phyloP scores from a whole-genome alignment of 2,113 vertebrate genomes.

The Proteles cristata region DNA sequence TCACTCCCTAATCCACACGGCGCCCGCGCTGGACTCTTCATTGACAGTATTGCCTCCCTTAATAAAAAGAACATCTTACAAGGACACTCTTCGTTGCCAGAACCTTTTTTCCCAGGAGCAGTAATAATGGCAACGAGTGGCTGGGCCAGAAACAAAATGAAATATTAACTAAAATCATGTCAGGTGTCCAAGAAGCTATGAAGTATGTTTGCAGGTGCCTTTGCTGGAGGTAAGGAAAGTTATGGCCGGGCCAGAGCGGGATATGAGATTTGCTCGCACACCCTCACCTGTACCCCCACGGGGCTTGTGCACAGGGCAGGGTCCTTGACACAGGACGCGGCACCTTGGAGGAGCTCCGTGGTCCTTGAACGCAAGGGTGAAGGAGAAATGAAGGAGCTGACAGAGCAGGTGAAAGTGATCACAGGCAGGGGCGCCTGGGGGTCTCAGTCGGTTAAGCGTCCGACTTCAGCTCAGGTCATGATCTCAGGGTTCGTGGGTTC shows the following conservation, averaged over 20 bases:
- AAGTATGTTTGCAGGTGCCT: neutral
- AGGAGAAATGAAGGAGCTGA: neutral
- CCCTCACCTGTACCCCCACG: neutral
- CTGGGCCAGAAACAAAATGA: neutral
- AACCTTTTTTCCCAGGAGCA: neutral
- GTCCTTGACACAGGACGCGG: neutral
- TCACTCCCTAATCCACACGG: neutral
- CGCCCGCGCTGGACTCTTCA: neutral
- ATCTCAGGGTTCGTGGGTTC: no score
- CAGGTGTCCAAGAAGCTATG: neutral
- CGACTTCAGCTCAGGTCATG: no score
- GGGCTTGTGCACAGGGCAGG: neutral
- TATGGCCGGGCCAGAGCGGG: neutral
- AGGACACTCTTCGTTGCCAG: neutral
- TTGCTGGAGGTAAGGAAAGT: neutral
- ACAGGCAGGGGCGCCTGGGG: no score
- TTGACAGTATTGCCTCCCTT: neutral
- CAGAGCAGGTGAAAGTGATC: rapidly evolving
- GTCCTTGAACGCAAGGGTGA: neutral
- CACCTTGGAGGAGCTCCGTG: rapidly evolving
- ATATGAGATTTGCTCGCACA: rapidly evolving
- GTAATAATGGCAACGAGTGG: neutral
- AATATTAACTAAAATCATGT: neutral
- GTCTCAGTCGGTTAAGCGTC: no score
- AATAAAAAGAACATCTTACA: neutral